Conservation (phyloP, 1,140 invertebrate genomes). For the Drosophila saltans region DNA sequence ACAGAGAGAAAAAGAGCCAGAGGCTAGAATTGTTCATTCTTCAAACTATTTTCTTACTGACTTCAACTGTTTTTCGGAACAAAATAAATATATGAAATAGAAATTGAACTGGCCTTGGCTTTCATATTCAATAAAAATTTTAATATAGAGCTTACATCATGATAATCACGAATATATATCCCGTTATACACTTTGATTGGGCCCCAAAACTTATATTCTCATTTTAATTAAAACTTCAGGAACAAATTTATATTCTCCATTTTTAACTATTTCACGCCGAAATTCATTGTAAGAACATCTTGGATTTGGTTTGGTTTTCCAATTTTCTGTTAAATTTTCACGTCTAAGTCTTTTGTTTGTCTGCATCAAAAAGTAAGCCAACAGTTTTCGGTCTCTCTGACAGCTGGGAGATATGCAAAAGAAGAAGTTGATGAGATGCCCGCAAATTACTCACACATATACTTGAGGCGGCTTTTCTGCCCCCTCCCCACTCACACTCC, state of each 20-base stretch:
- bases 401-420: conserved; percentile 68
- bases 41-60: too few relatives aligned
- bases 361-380: conserved; percentile 58
- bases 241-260: too few relatives aligned
- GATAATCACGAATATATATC: too few relatives aligned
- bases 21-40: too few relatives aligned
- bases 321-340: conserved; percentile 33
- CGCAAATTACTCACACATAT: conserved; percentile 52
- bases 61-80: too few relatives aligned
- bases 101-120: too few relatives aligned
- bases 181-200: too few relatives aligned
- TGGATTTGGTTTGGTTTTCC: conserved; percentile 4
- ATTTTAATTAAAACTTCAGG: too few relatives aligned
- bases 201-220: too few relatives aligned
- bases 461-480: not conserved
- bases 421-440: conserved; percentile 62
- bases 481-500: not conserved
- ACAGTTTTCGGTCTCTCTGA: conserved; percentile 43
- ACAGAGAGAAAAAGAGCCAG: not conserved
- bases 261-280: not conserved
- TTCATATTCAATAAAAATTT: too few relatives aligned
- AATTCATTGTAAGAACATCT: conserved; percentile 18
- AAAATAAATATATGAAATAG: too few relatives aligned
- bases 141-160: too few relatives aligned
- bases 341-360: conserved; percentile 28